phyloP scores from a whole-genome alignment of 2,113 vertebrate species.

The Uropsilus gracilis region DNA sequence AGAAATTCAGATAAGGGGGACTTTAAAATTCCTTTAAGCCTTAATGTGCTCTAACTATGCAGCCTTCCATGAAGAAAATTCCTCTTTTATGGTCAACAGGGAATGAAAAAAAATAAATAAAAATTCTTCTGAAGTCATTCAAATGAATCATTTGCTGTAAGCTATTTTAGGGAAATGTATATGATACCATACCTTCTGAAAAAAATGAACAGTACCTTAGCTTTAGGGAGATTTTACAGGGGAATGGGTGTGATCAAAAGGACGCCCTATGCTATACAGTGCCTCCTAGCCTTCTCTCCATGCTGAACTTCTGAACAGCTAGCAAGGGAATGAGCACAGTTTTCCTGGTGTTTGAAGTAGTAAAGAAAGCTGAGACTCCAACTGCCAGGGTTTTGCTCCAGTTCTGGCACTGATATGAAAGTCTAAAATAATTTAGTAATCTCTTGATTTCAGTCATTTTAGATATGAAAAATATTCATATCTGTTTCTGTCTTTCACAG shows the following conservation, averaged over 20 bases:
- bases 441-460: not conserved
- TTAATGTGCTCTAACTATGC: not conserved
- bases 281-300: not conserved
- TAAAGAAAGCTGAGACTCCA: not conserved
- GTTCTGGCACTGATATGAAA: not conserved
- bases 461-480: not conserved
- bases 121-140: not conserved
- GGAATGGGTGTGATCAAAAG: not conserved
- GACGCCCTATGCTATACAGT: not conserved
- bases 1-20: not conserved
- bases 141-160: conserved; percentile 19
- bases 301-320: not conserved
- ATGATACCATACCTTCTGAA: not conserved
- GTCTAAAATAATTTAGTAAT: not conserved
- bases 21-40: not conserved
- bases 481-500: not conserved
- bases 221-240: not conserved
- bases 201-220: not conserved
- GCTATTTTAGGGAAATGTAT: not conserved
- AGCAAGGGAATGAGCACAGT: not conserved
- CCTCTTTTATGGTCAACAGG: not conserved
- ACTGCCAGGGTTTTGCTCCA: not conserved
- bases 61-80: not conserved
- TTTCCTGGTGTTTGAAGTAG: not conserved
- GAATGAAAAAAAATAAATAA: conserved; percentile 39